phyloP scores from a whole-genome alignment of 2,113 vertebrate species.

The Tachycineta bicolor region DNA sequence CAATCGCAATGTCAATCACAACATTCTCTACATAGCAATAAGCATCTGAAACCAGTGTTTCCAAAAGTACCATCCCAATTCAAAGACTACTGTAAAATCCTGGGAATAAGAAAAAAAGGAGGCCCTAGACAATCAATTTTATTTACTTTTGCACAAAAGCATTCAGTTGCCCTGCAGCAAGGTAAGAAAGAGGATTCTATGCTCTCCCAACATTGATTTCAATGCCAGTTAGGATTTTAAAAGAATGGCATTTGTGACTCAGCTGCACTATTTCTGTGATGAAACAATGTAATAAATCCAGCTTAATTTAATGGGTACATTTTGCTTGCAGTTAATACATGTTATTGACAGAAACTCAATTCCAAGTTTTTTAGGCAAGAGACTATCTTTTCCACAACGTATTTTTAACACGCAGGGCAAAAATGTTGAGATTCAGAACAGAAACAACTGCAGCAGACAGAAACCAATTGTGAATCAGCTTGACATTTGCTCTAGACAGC shows the following conservation, averaged over 20 bases:
- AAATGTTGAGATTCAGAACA: not conserved
- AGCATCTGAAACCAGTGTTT: not conserved
- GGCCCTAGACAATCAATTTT: fast-evolving
- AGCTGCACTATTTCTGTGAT: not conserved
- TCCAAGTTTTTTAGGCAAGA: not conserved
- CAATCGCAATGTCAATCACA: not conserved
- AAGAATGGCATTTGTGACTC: not conserved
- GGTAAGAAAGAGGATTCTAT: not conserved
- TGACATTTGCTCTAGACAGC: not conserved
- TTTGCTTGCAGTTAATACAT: not conserved
- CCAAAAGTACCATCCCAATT: not conserved
- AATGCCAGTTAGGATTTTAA: not conserved
- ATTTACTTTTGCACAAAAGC: not conserved
- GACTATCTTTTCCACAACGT: not conserved
- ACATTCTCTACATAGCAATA: not conserved
- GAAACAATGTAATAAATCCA: not conserved
- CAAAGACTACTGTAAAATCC: not conserved
- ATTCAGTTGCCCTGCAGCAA: not conserved
- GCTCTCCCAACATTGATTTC: not conserved
- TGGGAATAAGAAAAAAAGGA: not conserved
- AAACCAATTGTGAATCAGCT: not conserved
- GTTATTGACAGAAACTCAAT: not conserved
- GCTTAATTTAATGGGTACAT: not conserved
- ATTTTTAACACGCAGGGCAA: not conserved
- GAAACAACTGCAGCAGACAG: not conserved